Evolutionary conservation across 2,888 invertebrate species (phyloP), one percentile per base, ranked within the genome.

Genomic region (Erebia ligea): DNA sequence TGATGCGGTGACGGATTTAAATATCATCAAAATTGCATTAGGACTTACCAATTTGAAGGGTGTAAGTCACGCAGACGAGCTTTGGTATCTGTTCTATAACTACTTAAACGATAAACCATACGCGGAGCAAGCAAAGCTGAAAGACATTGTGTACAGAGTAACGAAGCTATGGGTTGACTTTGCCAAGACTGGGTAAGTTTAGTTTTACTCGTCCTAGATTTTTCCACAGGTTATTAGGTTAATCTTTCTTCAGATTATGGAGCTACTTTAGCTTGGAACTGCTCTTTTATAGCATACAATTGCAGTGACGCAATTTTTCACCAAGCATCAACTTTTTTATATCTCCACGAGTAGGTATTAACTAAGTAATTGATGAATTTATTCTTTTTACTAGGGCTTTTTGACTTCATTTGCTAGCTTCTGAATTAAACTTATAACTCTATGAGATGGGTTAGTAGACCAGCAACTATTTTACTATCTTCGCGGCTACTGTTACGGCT

Each of bases 111-210:
- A 84, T 66, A 84, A 89, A 59, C 79, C 80, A n/a, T 89, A 87
- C 40, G 76, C 78, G 59, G 77, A 82, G 3, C 82, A 84, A 19
- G 82, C 85, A 1, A 76, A 82, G 3, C 69, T 84, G 9, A 85
- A 84, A 70, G 83, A 82, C 42, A 86, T 91, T 74, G 82, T 85
- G 0, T 82, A 82, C 52, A 78, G 85, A 52, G 75, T 94, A 48
- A 90, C 92, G 0, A 91, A 88, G 71, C 69, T 94, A 52, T 93
- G 94, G 92, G 81, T 88, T 0, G 89, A 93, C 73, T 94, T 94
- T 71, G 92, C 92, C 0, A 91, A 85, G 80, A 84, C 86, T 72
- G 86, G 87, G 94, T 93, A 78, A 84, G 83, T 78, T 40, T 42
- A 19, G 11, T 9, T 19, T 56, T 25, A 10, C 11, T 25, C 25